A percentile compares a stretch with the other conserved stretches of the same genome.
Conservation (phyloP, 1,140 invertebrate species). For the Drosophila leontia region DNA sequence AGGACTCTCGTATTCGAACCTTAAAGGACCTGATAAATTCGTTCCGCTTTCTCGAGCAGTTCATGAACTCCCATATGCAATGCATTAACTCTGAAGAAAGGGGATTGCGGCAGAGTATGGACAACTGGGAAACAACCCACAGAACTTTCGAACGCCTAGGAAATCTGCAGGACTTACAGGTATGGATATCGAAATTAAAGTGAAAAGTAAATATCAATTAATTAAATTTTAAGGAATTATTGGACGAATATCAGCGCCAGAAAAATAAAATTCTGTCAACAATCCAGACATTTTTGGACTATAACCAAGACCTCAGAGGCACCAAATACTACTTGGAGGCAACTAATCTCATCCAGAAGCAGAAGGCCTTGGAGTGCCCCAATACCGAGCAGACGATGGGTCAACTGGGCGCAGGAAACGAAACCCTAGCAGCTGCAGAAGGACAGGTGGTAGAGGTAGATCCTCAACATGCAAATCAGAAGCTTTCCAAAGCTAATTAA, state of each 20-base stretch:
- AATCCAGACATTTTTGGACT: constrained; percentile 18
- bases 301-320: constrained; percentile 18
- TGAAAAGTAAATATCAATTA: not conserved
- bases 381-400: not conserved
- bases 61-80: constrained; percentile 10
- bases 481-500: not conserved
- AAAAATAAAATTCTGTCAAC: not conserved
- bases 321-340: constrained; percentile 25
- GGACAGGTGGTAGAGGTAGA: not conserved
- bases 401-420: not conserved
- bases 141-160: constrained; percentile 25
- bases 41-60: constrained; percentile 12
- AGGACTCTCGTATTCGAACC: constrained; percentile 3
- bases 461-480: not conserved
- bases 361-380: not conserved
- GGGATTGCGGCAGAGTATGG: not conserved
- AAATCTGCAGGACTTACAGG: constrained; percentile 14
- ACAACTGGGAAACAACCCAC: not conserved
- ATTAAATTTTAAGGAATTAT: not conserved
- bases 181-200: not conserved
- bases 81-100: constrained; percentile 22
- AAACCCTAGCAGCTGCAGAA: not conserved
- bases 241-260: not conserved
- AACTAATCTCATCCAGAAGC: constrained; percentile 4
- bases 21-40: constrained; percentile 34